Evolutionary conservation across 2,113 vertebrate genomes (phyloP).

Genomic region (Odocoileus hemionus): DNA sequence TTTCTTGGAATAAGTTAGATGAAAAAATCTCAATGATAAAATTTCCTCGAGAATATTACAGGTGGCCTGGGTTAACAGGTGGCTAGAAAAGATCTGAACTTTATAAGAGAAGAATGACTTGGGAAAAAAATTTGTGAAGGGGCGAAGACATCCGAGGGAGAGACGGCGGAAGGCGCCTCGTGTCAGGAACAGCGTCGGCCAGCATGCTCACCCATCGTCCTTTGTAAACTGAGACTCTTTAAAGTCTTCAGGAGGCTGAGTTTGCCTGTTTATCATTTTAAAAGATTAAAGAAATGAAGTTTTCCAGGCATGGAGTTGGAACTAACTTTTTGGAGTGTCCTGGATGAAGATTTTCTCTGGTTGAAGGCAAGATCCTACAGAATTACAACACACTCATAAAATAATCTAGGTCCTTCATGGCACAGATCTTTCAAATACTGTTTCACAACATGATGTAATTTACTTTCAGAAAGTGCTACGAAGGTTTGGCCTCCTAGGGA

Average conservation of each 20-base stretch:
- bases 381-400: not conserved
- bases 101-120: not conserved
- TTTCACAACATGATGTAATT: not conserved
- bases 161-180: not conserved
- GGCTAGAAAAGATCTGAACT: not conserved
- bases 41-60: not conserved
- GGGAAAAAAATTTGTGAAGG: not conserved
- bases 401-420: not conserved
- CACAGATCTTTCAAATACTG: not conserved
- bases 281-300: not conserved
- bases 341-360: not conserved
- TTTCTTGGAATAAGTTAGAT: not conserved
- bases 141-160: not conserved
- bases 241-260: not conserved
- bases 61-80: not conserved
- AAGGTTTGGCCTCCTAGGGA: not conserved
- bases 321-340: not conserved
- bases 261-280: not conserved
- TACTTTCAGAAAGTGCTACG: not conserved
- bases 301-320: not conserved
- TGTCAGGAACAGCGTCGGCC: not conserved
- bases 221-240: not conserved
- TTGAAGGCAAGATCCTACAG: not conserved
- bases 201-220: not conserved
- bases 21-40: not conserved